Evolutionary conservation across 2,888 invertebrate species (phyloP), one percentile per base, ranked within the genome.

Genomic region (Hyppa rectilinea): DNA sequence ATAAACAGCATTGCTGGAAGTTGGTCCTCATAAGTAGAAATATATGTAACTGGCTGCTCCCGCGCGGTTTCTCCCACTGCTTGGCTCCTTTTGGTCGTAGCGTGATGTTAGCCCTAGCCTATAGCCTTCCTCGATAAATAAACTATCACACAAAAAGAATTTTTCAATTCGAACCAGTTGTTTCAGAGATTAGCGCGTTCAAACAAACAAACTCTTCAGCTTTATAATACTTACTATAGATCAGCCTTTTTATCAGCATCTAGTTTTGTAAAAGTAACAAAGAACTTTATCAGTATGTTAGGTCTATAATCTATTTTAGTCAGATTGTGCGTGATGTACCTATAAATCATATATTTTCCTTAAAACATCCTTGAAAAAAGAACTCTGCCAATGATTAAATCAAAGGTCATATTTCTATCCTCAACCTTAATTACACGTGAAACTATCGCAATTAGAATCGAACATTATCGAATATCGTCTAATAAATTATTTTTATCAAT

Each of bases 391-490:
- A 61, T 29, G 31, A 66, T 73, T 50, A 36, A 45, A 59, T 47
- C 17, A 14, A 20, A 59, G 34, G 31, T 47, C 12, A 7, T n/a
- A 47, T 49, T 59, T 43, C 12, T 36, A 56, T 59, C 47, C 9
- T 71, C 53, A 55, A 50, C 43, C 60, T 61, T 20, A 56, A 74
- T 67, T 29, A 55, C 38, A 34, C 5, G 31, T n/a, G 2, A 43
- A 75, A 52, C 43, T 45, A 38, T 45, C 12, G 14, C 1, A 31
- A 68, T 58, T n/a, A 43, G 1, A 26, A 56, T 69, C 29, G 12
- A 29, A 59, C 7, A 20, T 47, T 52, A 68, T 58, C 26, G 7
- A 29, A 23, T 2, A 43, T 29, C 29, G 29, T 53, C 40, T 43
- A 26, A 45, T 52, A n/a, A n/a, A 49, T 45, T 12, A 38, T 49